These are phyloP conservation scores for Acestrorhynchus altus DNA, from an alignment of 2,797 vertebrate species.

Conservation along the genomic window DNA sequence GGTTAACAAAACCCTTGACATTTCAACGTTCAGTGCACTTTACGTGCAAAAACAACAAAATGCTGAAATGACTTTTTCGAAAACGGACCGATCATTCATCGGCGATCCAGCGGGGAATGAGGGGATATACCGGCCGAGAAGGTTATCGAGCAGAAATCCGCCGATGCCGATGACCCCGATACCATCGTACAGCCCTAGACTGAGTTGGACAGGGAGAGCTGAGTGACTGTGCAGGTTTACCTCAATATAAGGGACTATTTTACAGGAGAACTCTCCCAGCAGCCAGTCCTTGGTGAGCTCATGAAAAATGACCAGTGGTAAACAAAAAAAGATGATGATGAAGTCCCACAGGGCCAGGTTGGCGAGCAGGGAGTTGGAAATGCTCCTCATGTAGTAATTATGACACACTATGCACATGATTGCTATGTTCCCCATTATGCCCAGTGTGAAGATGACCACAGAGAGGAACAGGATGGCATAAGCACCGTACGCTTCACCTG, in stretches of 20 bases:
- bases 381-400: conserved; percentile 97
- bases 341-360: conserved; percentile 98
- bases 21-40: too few species aligned
- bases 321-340: conserved; percentile 91
- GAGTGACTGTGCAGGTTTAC: conserved; percentile 72
- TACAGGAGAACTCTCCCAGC: conserved; percentile 95
- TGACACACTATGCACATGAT: conserved; percentile 98
- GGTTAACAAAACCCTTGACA: too few species aligned
- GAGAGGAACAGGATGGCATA: conserved; percentile 86
- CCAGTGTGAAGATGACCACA: conserved; percentile 86
- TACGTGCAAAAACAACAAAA: too few species aligned
- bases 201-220: neutral
- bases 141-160: too few species aligned
- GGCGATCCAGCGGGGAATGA: too few species aligned
- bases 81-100: too few species aligned
- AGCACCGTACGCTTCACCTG: conserved; percentile 86
- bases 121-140: too few species aligned
- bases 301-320: conserved; percentile 93
- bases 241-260: conserved; percentile 96
- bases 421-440: conserved; percentile 91
- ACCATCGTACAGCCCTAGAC: too few species aligned
- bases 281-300: conserved; percentile 94
- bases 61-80: too few species aligned
- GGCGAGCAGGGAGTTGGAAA: conserved; percentile 95
- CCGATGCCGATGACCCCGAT: too few species aligned